phyloP scores from a whole-genome alignment of 2,797 vertebrate species.

The Arrhamphus sclerolepis region DNA sequence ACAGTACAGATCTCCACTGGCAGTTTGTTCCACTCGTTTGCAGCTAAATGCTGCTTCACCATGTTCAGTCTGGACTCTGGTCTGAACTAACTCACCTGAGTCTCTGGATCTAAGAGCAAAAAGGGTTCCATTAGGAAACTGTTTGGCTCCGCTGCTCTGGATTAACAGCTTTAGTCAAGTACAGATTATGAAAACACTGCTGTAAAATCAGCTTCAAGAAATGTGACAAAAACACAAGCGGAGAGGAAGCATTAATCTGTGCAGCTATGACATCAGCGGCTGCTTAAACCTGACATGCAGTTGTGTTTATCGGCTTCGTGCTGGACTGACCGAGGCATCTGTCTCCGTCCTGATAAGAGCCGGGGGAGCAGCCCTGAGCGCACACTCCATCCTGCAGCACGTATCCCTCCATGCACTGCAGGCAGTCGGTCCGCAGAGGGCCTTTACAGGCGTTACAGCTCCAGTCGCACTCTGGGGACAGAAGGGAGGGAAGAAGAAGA shows the following conservation, averaged over 20 bases:
- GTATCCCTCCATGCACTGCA: constrained; percentile 93
- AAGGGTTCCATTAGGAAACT: too few relatives aligned
- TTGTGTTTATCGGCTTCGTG: neutral
- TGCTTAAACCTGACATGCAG: neutral
- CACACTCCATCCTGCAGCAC: constrained; percentile 87
- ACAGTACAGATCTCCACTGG: too few relatives aligned
- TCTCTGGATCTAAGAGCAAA: too few relatives aligned
- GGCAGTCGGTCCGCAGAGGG: constrained; percentile 87
- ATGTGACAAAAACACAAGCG: neutral
- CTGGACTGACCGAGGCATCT: constrained; percentile 86
- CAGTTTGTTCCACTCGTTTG: too few relatives aligned
- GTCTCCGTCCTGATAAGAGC: constrained; percentile 82
- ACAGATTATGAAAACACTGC: neutral
- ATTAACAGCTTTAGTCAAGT: constrained; percentile 18
- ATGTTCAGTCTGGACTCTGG: too few relatives aligned
- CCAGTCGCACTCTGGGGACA: constrained; percentile 91
- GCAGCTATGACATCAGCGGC: neutral
- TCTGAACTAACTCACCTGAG: too few relatives aligned
- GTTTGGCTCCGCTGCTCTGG: neutral
- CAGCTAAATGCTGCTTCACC: too few relatives aligned
- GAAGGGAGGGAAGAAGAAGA: neutral
- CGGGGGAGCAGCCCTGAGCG: constrained; percentile 79
- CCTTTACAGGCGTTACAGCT: constrained; percentile 91
- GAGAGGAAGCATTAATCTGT: neutral
- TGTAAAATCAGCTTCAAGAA: neutral